Evolutionary conservation across 2,113 vertebrate species (phyloP).

Genomic region (Oenanthe melanoleuca): DNA sequence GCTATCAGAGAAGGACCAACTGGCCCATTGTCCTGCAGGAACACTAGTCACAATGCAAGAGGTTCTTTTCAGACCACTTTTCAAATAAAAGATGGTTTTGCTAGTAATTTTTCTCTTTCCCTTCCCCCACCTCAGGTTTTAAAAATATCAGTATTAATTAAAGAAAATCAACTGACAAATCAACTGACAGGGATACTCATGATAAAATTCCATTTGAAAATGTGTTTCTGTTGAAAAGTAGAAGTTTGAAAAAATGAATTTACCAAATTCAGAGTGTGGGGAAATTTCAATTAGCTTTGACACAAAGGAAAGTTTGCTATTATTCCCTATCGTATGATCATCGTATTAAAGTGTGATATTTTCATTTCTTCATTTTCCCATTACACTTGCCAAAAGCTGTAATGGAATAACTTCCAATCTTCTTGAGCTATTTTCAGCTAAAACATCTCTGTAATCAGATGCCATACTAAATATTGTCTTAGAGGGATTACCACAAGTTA

Average conservation of each 20-base stretch:
- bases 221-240: background rate
- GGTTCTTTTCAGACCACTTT: background rate
- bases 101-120: background rate
- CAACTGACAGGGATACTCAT: background rate
- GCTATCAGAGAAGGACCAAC: background rate
- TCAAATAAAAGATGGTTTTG: background rate
- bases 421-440: background rate
- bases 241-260: background rate
- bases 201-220: background rate
- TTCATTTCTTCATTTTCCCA: background rate
- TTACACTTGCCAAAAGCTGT: background rate
- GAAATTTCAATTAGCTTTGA: background rate
- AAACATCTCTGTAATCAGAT: background rate
- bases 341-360: background rate
- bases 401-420: background rate
- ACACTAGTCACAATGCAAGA: background rate
- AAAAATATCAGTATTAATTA: background rate
- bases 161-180: background rate
- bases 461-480: background rate
- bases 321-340: background rate
- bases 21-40: rapidly evolving
- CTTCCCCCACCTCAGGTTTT: background rate
- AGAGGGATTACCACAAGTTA: background rate
- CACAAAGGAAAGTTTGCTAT: background rate
- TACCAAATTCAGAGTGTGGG: background rate